Percentiles rank a stretch among this genome's conserved stretches.
Conservation (phyloP, 2,113 vertebrate species). For the Pseudopipra pipra region DNA sequence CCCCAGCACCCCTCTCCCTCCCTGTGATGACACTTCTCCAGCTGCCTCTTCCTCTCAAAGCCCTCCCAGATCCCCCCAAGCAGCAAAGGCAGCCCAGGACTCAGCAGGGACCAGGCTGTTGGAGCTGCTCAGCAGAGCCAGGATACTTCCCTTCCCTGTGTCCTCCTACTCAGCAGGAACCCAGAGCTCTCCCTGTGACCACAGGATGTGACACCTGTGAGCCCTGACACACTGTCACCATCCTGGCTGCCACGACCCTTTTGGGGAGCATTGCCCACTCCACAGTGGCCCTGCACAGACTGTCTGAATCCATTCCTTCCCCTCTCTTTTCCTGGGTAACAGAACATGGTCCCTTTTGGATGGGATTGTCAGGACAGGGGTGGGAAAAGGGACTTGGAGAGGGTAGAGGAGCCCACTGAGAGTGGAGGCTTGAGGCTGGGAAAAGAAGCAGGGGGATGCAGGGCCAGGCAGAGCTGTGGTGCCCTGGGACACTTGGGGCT, state of each 20-base stretch:
- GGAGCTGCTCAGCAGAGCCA: not conserved
- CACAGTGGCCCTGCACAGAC: not conserved
- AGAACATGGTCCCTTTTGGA: not conserved
- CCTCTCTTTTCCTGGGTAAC: not conserved
- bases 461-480: not conserved
- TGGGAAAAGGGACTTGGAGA: not conserved
- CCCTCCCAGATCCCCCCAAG: not conserved
- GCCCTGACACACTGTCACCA: not conserved
- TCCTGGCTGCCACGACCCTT: not conserved
- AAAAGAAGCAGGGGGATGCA: not conserved
- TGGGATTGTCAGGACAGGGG: no score
- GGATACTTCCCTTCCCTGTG: not conserved
- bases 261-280: not conserved
- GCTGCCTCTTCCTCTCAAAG: not conserved
- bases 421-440: not conserved
- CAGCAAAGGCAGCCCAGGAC: not conserved
- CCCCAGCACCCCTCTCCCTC: not conserved
- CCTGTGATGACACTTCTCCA: not conserved
- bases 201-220: accelerated
- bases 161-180: not conserved
- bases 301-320: not conserved
- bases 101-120: not conserved
- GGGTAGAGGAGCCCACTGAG: not conserved
- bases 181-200: not conserved
- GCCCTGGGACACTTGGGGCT: not conserved